Percentiles rank a stretch among this genome's conserved stretches.
Evolutionary conservation across 2,888 invertebrate species (phyloP).

Genomic region (Limenitis arthemis): DNA sequence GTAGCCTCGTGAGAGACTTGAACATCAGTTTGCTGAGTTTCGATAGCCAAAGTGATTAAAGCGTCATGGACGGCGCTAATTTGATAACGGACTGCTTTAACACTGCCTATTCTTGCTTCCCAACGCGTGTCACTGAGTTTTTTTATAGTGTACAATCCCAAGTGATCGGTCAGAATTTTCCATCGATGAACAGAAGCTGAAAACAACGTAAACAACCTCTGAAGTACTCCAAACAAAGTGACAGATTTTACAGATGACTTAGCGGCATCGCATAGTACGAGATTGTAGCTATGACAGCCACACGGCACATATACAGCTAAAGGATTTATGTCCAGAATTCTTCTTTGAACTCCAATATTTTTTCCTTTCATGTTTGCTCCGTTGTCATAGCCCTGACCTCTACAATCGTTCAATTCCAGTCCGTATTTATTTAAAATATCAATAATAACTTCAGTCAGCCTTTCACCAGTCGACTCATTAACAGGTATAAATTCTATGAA

Average conservation of each 20-base stretch:
- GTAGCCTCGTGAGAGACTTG: slow-evolving; percentile 21
- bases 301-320: slow-evolving; percentile 23
- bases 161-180: no score
- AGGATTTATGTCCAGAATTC: slow-evolving; percentile 31
- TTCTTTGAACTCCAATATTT: slow-evolving; percentile 35
- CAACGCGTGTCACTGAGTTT: no score
- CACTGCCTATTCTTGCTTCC: no score
- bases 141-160: no score
- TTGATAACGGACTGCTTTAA: no score
- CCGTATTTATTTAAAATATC: slow-evolving; percentile 30
- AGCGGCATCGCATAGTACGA: not conserved
- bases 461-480: slow-evolving; percentile 23
- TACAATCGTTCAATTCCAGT: slow-evolving; percentile 30
- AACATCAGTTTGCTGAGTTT: no score
- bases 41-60: no score
- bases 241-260: slow-evolving; percentile 28
- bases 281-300: slow-evolving; percentile 20
- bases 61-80: no score
- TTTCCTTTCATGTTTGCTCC: slow-evolving; percentile 35
- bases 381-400: slow-evolving; percentile 29
- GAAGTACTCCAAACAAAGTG: slow-evolving; percentile 19
- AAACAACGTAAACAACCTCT: slow-evolving; percentile 5
- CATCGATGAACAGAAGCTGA: no score
- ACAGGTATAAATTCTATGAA: slow-evolving; percentile 22
- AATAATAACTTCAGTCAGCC: slow-evolving; percentile 28